Evolutionary conservation across 1,140 invertebrate species (phyloP).

Genomic region (Telenomus remus): DNA sequence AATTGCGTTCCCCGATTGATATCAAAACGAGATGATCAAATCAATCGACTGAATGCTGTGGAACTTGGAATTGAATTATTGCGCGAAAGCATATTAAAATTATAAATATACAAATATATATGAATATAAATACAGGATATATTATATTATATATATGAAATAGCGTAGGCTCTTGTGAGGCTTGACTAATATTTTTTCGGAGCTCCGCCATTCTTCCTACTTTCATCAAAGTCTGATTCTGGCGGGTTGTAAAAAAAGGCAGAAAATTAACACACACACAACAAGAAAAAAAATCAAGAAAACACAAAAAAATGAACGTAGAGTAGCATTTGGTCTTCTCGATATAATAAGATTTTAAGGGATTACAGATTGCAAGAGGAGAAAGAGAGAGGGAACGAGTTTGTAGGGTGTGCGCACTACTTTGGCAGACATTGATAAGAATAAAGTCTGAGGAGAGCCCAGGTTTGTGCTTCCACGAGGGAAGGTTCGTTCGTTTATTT

Average conservation of each 20-base stretch:
- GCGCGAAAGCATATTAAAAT: slow-evolving; percentile 42
- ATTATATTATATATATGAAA: slow-evolving; percentile 31
- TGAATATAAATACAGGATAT: slow-evolving; percentile 21
- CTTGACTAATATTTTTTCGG: slow-evolving; percentile 55
- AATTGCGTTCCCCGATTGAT: slow-evolving; percentile 43
- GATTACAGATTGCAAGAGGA: slow-evolving; percentile 10
- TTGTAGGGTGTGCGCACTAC: slow-evolving; percentile 61
- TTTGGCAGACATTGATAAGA: slow-evolving; percentile 72
- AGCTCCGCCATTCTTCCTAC: slow-evolving; percentile 45
- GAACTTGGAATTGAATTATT: slow-evolving; percentile 53
- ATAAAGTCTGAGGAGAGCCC: slow-evolving; percentile 47
- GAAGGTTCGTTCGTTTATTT: slow-evolving; percentile 21
- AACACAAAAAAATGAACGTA: slow-evolving; percentile 9
- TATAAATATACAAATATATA: neutral
- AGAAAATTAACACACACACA: slow-evolving; percentile 1
- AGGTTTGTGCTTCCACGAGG: neutral
- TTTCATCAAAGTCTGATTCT: slow-evolving; percentile 46
- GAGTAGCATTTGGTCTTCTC: slow-evolving; percentile 38
- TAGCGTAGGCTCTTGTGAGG: slow-evolving; percentile 46
- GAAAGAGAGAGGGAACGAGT: slow-evolving; percentile 5
- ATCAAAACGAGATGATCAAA: slow-evolving; percentile 52
- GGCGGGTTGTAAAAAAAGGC: slow-evolving; percentile 25
- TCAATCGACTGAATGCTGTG: slow-evolving; percentile 54
- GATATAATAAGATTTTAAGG: slow-evolving; percentile 29
- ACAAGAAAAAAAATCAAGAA: slow-evolving; percentile 2